phyloP scores from a whole-genome alignment of 2,888 invertebrate species.

The Drosophila demipolita region DNA sequence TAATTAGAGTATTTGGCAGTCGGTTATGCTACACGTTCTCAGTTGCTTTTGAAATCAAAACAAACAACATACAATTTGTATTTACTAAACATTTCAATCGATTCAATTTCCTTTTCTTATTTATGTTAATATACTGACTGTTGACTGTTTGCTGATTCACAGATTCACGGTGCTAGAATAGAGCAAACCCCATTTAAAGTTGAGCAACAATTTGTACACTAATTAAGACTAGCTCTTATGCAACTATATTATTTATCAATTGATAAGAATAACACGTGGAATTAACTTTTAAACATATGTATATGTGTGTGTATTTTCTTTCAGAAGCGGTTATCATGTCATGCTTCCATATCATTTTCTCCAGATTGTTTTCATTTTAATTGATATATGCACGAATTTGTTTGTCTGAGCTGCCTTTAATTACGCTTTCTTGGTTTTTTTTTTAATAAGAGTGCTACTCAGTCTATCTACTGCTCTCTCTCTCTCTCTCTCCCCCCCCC shows the following conservation, averaged over 20 bases:
- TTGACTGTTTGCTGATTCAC: conserved; percentile 31
- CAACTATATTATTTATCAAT: conserved; percentile 13
- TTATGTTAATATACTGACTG: neutral
- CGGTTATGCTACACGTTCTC: neutral
- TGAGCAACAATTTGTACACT: conserved; percentile 1
- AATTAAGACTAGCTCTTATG: neutral
- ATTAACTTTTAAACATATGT: neutral
- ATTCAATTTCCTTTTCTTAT: conserved; percentile 3
- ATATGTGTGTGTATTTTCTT: neutral
- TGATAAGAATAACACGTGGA: conserved; percentile 6
- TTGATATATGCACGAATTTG: neutral
- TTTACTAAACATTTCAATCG: conserved; percentile 37
- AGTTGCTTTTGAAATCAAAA: neutral
- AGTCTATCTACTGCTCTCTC: neutral
- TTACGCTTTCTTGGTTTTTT: neutral
- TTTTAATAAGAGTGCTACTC: neutral
- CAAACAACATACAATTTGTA: conserved; percentile 41
- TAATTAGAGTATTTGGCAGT: neutral
- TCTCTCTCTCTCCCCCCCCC: neutral
- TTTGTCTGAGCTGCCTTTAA: neutral
- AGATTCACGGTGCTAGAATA: conserved; percentile 1
- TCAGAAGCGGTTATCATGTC: neutral
- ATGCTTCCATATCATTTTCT: neutral
- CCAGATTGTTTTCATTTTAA: neutral
- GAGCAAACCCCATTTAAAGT: conserved; percentile 14